A percentile compares a stretch with the other conserved stretches of the same genome.
Evolutionary conservation across 2,113 vertebrate species (phyloP).

Genomic region (Alaudala cheleensis): DNA sequence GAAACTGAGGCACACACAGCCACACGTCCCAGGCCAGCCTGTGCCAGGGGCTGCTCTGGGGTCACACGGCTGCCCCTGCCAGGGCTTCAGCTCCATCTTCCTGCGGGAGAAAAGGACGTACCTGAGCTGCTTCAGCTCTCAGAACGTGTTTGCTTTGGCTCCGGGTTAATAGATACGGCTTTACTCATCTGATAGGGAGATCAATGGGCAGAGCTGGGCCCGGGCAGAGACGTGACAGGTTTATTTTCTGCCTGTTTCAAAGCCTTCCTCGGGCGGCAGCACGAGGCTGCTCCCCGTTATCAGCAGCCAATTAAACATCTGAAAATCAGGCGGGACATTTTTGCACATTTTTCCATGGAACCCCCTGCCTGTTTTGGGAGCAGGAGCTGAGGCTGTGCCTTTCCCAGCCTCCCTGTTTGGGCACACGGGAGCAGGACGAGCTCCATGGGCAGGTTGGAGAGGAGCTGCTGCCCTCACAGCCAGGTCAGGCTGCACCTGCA

Average conservation of each 20-base stretch:
- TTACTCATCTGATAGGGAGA: constrained; percentile 23
- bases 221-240: background rate
- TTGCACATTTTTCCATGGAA: background rate
- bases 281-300: background rate
- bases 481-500: background rate
- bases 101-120: background rate
- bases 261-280: background rate
- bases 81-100: background rate
- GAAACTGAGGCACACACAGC: background rate
- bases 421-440: fast-evolving
- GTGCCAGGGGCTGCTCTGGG: background rate
- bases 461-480: background rate
- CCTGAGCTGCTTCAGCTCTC: background rate
- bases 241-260: background rate
- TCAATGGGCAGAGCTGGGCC: constrained; percentile 11
- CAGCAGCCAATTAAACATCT: background rate
- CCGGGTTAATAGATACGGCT: background rate
- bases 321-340: background rate
- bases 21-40: fast-evolving
- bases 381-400: background rate
- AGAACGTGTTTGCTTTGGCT: background rate
- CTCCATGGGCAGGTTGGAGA: fast-evolving
- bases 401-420: background rate
- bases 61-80: background rate
- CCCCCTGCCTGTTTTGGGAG: background rate